Conservation (phyloP, 2,888 invertebrate genomes). For the Ormia ochracea region DNA sequence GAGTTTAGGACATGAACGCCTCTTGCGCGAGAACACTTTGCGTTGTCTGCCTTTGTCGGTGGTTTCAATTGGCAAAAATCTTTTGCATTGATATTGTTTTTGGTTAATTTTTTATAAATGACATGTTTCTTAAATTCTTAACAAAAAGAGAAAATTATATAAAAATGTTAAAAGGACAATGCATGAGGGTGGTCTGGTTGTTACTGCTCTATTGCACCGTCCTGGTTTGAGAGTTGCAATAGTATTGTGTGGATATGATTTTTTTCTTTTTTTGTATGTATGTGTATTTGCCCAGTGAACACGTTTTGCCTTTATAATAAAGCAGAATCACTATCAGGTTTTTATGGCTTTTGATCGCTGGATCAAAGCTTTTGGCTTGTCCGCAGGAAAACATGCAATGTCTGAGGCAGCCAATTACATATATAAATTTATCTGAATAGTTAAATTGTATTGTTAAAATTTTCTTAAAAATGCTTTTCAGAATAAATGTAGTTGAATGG, state of each 20-base stretch:
- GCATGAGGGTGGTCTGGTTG: constrained; percentile 59
- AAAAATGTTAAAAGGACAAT: constrained; percentile 35
- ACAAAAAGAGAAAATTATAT: constrained; percentile 18
- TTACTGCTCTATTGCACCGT: neutral
- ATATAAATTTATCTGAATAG: too few species aligned
- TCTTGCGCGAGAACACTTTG: constrained; percentile 56
- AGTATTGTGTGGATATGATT: neutral
- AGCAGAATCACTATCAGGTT: too few species aligned
- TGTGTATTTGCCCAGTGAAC: too few species aligned
- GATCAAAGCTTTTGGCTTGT: too few species aligned
- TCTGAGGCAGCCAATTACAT: too few species aligned
- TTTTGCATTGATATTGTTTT: constrained; percentile 48
- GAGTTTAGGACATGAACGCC: constrained; percentile 55
- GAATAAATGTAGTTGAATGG: too few species aligned
- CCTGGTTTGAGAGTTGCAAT: constrained; percentile 25
- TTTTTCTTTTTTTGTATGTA: neutral
- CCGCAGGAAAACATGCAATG: too few species aligned
- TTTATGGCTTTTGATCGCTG: too few species aligned
- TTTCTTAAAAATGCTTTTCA: too few species aligned
- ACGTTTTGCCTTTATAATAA: too few species aligned
- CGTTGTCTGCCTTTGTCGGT: constrained; percentile 37
- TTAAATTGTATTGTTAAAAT: too few species aligned
- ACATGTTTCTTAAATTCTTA: constrained; percentile 41
- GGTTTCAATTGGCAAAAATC: constrained; percentile 55
- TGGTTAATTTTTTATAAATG: constrained; percentile 42